A percentile compares a stretch with the other conserved stretches of the same genome.
These are phyloP conservation scores for Centropus bengalensis DNA, from an alignment of 2,113 vertebrate genomes.

Conservation along the genomic window DNA sequence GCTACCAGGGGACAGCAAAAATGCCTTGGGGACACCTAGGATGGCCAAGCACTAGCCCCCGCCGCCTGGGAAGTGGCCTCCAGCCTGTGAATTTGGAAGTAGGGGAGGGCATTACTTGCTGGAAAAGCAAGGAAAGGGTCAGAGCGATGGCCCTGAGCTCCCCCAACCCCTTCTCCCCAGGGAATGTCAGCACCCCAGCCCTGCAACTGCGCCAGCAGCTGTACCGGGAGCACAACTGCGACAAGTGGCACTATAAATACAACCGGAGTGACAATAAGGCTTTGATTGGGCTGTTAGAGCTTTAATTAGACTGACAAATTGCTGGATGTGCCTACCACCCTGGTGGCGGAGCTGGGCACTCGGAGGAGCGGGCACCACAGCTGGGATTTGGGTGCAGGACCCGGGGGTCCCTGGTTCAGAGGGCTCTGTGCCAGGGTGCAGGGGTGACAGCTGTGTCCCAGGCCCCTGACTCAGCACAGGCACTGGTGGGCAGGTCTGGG, in stretches of 20 bases:
- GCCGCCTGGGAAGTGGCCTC: accelerated
- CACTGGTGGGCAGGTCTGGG: accelerated
- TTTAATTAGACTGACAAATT: slow-evolving; percentile 38
- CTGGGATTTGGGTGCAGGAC: not conserved
- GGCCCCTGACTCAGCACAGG: slow-evolving; percentile 60
- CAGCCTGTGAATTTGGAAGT: not conserved
- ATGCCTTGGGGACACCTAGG: not conserved
- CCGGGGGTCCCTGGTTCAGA: not conserved
- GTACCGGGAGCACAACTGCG: accelerated
- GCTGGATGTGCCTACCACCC: not conserved
- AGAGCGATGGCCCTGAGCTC: not conserved
- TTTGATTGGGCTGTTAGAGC: slow-evolving; percentile 39
- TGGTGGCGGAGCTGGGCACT: not conserved
- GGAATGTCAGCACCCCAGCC: not conserved
- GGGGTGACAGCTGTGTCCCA: not conserved
- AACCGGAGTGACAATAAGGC: slow-evolving; percentile 12
- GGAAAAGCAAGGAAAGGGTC: not conserved
- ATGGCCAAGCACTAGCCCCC: not conserved
- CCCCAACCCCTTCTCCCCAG: not conserved
- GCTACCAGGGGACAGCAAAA: not conserved
- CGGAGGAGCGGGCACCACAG: accelerated
- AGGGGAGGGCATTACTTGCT: not conserved
- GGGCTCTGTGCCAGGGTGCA: not conserved
- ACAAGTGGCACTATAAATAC: slow-evolving; percentile 21
- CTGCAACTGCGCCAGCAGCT: accelerated